phyloP scores from a whole-genome alignment of 2,797 vertebrate species.

The Coilia nasus region DNA sequence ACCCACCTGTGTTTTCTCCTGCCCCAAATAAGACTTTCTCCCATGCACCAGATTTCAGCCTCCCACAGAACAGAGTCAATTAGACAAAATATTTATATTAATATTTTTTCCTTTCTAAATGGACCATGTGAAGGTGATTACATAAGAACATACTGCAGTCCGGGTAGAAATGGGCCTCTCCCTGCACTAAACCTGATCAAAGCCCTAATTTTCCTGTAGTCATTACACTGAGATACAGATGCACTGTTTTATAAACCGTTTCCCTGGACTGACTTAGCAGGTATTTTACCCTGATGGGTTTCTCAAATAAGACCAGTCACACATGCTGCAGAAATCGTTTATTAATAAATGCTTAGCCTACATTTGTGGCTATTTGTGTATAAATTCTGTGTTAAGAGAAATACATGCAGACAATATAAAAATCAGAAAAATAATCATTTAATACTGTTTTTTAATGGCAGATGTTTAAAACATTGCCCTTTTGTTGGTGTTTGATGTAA shows the following conservation, averaged over 20 bases:
- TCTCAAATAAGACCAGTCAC: neutral
- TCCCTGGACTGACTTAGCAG: neutral
- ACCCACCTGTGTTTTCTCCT: too few species aligned
- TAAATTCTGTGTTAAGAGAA: neutral
- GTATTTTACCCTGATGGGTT: neutral
- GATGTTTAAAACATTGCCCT: neutral
- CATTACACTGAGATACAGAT: neutral
- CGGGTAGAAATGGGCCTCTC: too few species aligned
- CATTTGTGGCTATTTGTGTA: neutral
- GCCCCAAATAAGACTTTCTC: too few species aligned
- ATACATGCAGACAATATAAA: neutral
- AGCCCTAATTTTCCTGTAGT: neutral
- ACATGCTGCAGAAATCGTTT: neutral
- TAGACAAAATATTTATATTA: too few species aligned
- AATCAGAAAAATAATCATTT: conserved; percentile 10
- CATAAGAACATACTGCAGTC: too few species aligned
- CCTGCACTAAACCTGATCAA: too few species aligned
- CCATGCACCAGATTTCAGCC: too few species aligned
- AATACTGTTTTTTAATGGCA: neutral
- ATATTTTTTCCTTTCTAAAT: too few species aligned
- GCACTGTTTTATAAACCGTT: neutral
- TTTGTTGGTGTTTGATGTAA: neutral
- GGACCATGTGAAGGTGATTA: too few species aligned
- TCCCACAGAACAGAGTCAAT: too few species aligned
- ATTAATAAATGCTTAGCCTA: neutral